Base-by-base conservation (phyloP, 2,797 vertebrate genomes). In the Microctenopoma lineatum region DNA sequence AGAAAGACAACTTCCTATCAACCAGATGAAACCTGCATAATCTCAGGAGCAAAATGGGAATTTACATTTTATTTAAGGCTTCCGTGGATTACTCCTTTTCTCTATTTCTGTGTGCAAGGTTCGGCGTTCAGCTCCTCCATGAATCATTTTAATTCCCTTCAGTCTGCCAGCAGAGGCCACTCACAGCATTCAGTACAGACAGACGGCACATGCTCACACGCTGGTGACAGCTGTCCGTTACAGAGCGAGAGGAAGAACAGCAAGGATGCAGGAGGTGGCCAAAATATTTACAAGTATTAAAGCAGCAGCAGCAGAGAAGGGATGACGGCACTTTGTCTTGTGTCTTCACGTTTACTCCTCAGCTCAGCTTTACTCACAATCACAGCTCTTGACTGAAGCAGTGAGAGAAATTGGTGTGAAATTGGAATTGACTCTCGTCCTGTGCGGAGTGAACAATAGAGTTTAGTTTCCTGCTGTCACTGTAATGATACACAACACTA, bases 121-220 rank as follows among this genome's bases (percentile, higher is more conserved):
- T 14, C 55, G 62, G 60, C 56, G 61, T 80, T 84, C 55, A 69
- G 57, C 75, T 76, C 82, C 48, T 77, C 44, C 76, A 77, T 94
- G 94, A 93, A 92, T 96, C 90, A 87, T 91, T 93, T 94, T 95
- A 93, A 85, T 90, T 91, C 90, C 91, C 93, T 94, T 94, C 93
- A 93, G 94, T 94, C 95, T 96, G 94, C 97, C 97, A 97, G 96
- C 91, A 98, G 97, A 96, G 97, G 97, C 95, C 97, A 98, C 96
- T 98, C 96, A 96, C 94, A 95, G 96, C 96, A 96, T 96, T 95
- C 95, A 82, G 89, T 94, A 92, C 62, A 86, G 89, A 85, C 85
- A 84, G 85, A 80, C 83, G 83, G 66, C 50, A 59, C 75, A 73
- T 76, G 58, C 67, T 58, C 58, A 62, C 75, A 45, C 62, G 59